Conservation (phyloP, 2,797 vertebrate genomes). For the Anabacerthia variegaticeps region DNA sequence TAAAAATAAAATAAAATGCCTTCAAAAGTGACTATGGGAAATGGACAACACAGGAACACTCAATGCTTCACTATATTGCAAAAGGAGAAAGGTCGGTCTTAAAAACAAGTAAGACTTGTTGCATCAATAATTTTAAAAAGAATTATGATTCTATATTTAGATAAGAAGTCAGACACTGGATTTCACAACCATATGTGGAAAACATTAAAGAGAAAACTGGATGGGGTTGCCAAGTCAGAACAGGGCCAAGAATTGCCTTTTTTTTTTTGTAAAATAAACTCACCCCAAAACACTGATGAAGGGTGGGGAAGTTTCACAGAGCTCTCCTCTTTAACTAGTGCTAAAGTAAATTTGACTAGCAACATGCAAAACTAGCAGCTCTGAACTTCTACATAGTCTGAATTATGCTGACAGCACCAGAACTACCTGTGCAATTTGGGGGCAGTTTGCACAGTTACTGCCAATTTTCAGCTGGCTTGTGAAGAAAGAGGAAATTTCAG, state of each 20-base stretch:
- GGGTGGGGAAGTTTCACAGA: background rate
- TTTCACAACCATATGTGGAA: slow-evolving; percentile 63
- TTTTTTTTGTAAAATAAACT: background rate
- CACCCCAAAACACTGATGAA: background rate
- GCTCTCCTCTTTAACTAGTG: background rate
- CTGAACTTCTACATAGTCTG: background rate
- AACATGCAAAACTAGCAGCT: background rate
- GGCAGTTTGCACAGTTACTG: background rate
- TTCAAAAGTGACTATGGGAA: background rate
- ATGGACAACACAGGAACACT: background rate
- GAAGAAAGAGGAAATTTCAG: background rate
- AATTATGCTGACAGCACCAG: background rate
- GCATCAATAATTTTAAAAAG: background rate
- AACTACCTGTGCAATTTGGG: background rate
- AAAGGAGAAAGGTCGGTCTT: background rate
- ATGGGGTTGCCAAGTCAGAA: background rate
- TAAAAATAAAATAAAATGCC: background rate
- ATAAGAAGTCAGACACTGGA: background rate
- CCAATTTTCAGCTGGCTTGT: background rate
- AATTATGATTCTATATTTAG: slow-evolving; percentile 31
- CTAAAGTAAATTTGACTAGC: background rate
- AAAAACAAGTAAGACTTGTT: background rate
- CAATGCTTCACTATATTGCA: background rate
- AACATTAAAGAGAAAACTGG: background rate
- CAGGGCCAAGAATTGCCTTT: background rate